phyloP scores from a whole-genome alignment of 2,113 vertebrate genomes.

The Gorsachius goisagi region DNA sequence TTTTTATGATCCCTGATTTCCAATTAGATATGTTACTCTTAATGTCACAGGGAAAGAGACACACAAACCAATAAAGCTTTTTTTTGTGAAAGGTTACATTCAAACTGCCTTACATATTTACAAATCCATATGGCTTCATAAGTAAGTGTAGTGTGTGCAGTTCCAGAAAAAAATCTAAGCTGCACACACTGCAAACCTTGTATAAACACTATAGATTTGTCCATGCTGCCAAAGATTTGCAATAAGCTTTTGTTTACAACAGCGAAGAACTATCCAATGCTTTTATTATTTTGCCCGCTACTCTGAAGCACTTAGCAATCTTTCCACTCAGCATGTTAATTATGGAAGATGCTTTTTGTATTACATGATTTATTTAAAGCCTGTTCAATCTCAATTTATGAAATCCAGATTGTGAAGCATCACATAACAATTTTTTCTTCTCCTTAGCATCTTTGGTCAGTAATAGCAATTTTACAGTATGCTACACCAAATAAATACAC shows the following conservation, averaged over 20 bases:
- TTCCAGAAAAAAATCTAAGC: not conserved
- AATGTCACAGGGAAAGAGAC: not conserved
- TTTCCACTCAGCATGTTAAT: slow-evolving; percentile 52
- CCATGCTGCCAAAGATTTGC: not conserved
- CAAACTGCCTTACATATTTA: not conserved
- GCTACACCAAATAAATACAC: slow-evolving; percentile 54
- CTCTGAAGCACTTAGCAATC: slow-evolving; percentile 34
- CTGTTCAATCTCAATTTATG: slow-evolving; percentile 48
- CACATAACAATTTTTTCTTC: slow-evolving; percentile 60
- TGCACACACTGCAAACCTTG: not conserved
- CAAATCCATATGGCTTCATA: not conserved
- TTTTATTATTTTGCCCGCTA: not conserved
- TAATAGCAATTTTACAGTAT: slow-evolving; percentile 24
- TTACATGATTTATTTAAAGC: slow-evolving; percentile 71
- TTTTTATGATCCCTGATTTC: not conserved
- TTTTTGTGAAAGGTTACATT: not conserved
- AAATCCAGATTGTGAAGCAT: slow-evolving; percentile 66
- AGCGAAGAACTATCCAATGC: not conserved
- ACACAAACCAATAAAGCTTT: not conserved
- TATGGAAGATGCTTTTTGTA: slow-evolving; percentile 62
- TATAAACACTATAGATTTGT: not conserved
- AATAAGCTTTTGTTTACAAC: slow-evolving; percentile 37
- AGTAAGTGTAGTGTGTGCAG: not conserved
- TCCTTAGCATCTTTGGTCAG: slow-evolving; percentile 41
- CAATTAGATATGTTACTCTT: not conserved